Percentiles rank a stretch among this genome's conserved stretches.
phyloP scores from a whole-genome alignment of 2,113 vertebrate species.

The Salvator merianae region DNA sequence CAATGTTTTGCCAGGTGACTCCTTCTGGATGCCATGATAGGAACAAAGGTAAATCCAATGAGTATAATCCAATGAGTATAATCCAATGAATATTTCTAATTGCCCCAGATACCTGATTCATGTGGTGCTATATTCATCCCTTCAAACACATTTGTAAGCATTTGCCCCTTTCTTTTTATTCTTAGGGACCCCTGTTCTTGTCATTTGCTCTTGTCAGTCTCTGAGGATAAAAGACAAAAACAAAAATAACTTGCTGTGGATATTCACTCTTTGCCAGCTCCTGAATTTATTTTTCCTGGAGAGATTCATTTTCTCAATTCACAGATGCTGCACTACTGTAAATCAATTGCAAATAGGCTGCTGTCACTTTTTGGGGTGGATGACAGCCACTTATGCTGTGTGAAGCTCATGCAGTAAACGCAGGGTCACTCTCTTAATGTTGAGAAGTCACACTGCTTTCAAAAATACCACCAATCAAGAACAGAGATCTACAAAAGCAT shows the following conservation, averaged over 20 bases:
- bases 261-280: slow-evolving; percentile 24
- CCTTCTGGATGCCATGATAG: not conserved
- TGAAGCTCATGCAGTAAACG: not conserved
- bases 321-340: slow-evolving; percentile 28
- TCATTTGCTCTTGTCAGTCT: slow-evolving; percentile 13
- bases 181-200: not conserved
- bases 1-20: not conserved
- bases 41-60: not conserved
- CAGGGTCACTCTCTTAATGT: not conserved
- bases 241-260: slow-evolving; percentile 2
- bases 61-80: not conserved
- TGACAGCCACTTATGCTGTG: not conserved
- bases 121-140: not conserved
- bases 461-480: not conserved
- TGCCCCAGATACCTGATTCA: not conserved
- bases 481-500: not conserved
- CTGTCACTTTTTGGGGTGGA: slow-evolving; percentile 22
- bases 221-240: slow-evolving; percentile 11
- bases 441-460: not conserved
- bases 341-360: slow-evolving; percentile 34
- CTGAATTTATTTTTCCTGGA: slow-evolving; percentile 37
- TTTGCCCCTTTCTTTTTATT: not conserved
- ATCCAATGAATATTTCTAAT: not conserved
- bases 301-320: slow-evolving; percentile 31
- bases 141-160: not conserved